phyloP scores from a whole-genome alignment of 2,797 vertebrate genomes.

The Melanotaenia maccullochi region DNA sequence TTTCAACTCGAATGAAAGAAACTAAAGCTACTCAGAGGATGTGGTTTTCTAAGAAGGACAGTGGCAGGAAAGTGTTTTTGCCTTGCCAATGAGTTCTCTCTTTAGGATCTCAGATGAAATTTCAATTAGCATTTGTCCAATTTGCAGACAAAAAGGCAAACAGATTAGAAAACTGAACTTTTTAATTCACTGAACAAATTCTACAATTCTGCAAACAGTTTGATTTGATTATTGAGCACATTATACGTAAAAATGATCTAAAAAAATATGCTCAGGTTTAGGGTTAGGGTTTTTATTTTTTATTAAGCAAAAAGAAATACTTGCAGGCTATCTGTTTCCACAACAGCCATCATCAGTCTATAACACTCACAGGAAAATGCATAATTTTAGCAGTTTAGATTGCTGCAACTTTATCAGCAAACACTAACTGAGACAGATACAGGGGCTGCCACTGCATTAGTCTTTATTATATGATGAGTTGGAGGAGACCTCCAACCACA shows the following conservation, averaged over 20 bases:
- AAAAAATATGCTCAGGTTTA: neutral
- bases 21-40: neutral
- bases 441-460: conserved; percentile 70
- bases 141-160: neutral
- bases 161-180: neutral
- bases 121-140: neutral
- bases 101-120: neutral
- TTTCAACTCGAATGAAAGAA: neutral
- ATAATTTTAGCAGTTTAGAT: conserved; percentile 71
- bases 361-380: conserved; percentile 65
- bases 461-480: conserved; percentile 71
- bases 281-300: neutral
- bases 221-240: neutral
- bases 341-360: conserved; percentile 61
- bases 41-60: neutral
- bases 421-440: conserved; percentile 74
- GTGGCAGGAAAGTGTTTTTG: neutral
- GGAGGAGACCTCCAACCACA: conserved; percentile 47
- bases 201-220: neutral
- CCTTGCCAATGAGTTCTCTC: neutral
- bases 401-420: conserved; percentile 67
- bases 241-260: neutral
- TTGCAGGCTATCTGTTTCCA: conserved; percentile 60
- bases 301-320: neutral
- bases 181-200: neutral